Evolutionary conservation across 2,888 invertebrate genomes (phyloP).

Genomic region (Apamea epomidion): DNA sequence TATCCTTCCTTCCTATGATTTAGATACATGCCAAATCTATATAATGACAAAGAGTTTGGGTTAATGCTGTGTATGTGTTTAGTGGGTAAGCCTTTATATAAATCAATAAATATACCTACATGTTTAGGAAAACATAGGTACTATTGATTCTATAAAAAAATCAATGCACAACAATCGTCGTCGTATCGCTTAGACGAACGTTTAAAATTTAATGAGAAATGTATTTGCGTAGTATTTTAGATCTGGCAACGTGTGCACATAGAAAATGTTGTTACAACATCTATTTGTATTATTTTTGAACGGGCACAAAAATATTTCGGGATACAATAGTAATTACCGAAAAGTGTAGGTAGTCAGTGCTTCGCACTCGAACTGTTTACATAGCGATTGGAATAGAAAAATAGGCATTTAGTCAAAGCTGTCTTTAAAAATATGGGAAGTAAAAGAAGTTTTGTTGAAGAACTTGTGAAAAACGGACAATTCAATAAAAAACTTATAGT

Average conservation of each 20-base stretch:
- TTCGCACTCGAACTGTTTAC: background rate
- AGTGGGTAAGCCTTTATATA: too few species aligned
- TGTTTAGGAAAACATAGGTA: too few species aligned
- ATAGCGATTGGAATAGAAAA: background rate
- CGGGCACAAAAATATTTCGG: constrained; percentile 4
- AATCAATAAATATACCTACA: too few species aligned
- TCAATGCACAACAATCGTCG: background rate
- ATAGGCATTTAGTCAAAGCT: background rate
- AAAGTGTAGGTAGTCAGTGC: constrained; percentile 16
- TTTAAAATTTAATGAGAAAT: constrained; percentile 29
- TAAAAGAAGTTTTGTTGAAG: background rate
- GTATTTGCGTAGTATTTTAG: constrained; percentile 44
- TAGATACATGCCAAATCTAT: too few species aligned
- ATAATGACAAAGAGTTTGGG: too few species aligned
- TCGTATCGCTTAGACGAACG: background rate
- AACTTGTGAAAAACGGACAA: background rate
- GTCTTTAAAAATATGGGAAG: background rate
- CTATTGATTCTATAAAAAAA: background rate
- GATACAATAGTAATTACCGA: constrained; percentile 16
- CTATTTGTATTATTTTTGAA: constrained; percentile 45
- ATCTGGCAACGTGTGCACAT: constrained; percentile 36
- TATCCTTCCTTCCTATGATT: too few species aligned
- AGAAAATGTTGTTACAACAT: constrained; percentile 24
- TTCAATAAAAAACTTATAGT: background rate
- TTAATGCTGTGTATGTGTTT: too few species aligned